Conservation (phyloP, 2,797 vertebrate species). For the Ceryle rudis region DNA sequence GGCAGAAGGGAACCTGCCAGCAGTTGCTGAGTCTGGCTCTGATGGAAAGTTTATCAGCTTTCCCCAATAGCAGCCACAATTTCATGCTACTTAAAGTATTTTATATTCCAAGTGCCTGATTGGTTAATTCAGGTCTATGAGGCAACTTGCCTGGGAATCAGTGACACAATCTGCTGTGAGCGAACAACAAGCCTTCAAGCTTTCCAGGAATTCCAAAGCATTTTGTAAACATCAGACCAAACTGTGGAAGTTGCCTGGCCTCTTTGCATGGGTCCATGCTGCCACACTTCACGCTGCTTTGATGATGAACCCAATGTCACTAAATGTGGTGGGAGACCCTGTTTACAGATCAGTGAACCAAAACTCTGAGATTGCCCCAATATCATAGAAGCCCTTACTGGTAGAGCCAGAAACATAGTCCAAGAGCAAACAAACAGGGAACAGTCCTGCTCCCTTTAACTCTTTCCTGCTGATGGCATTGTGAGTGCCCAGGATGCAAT, state of each 20-base stretch:
- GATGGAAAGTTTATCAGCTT: neutral
- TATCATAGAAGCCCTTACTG: neutral
- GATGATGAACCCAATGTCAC: neutral
- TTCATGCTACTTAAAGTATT: neutral
- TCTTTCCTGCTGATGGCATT: neutral
- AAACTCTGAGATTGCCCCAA: neutral
- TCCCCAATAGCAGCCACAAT: neutral
- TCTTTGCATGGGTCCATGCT: neutral
- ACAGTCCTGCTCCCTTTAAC: neutral
- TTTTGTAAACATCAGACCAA: neutral
- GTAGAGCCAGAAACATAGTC: neutral
- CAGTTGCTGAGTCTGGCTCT: neutral
- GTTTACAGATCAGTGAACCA: neutral
- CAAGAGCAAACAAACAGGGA: neutral
- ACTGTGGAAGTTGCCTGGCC: neutral
- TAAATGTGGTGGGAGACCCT: neutral
- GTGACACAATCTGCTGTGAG: conserved; percentile 34
- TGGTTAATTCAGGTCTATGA: conserved; percentile 32
- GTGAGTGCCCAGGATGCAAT: neutral
- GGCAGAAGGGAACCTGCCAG: neutral
- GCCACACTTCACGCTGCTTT: fast-evolving
- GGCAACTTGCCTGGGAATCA: conserved; percentile 18
- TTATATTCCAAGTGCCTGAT: neutral
- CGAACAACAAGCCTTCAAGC: neutral
- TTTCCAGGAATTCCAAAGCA: conserved; percentile 50